Evolutionary conservation across 1,140 invertebrate genomes (phyloP).

Genomic region (Drosophila repletoides): DNA sequence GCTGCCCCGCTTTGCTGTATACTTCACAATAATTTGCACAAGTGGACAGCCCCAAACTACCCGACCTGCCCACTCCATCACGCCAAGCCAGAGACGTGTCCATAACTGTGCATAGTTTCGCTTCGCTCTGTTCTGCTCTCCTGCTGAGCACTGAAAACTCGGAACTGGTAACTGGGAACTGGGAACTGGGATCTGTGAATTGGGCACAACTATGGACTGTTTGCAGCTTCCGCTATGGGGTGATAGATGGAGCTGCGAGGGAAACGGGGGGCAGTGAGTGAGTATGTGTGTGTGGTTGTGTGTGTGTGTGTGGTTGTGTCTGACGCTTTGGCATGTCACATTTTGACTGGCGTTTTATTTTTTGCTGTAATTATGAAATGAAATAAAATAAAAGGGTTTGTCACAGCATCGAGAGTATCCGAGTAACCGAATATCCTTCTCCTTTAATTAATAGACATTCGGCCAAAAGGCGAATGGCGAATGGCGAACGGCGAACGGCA

Average conservation of each 20-base stretch:
- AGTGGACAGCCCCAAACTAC: conserved; percentile 46
- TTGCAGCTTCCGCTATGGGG: conserved; percentile 32
- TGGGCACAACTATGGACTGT: conserved; percentile 30
- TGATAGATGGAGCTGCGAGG: not conserved
- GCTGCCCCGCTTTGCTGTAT: conserved; percentile 34
- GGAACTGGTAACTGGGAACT: conserved; percentile 17
- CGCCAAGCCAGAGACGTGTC: conserved; percentile 43
- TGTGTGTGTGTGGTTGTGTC: no score
- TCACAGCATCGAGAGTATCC: not conserved
- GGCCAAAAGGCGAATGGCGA: not conserved
- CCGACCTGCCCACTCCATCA: not conserved
- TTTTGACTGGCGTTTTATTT: conserved; percentile 34
- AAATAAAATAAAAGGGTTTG: conserved; percentile 46
- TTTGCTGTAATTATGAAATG: conserved; percentile 57
- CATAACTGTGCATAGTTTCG: conserved; percentile 59
- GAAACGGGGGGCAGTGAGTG: not conserved
- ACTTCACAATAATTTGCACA: conserved; percentile 79
- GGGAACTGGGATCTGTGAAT: not conserved
- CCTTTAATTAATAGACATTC: conserved; percentile 38
- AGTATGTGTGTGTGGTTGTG: no score
- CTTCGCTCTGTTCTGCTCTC: not conserved
- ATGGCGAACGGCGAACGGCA: not conserved
- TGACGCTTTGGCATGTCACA: conserved; percentile 37
- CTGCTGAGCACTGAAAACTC: not conserved
- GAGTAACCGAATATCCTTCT: not conserved